Evolutionary conservation across 30 jellyfish, hydroid and myxozoan genomes (phyloP).

Genomic region (Sanderia malayensis): DNA sequence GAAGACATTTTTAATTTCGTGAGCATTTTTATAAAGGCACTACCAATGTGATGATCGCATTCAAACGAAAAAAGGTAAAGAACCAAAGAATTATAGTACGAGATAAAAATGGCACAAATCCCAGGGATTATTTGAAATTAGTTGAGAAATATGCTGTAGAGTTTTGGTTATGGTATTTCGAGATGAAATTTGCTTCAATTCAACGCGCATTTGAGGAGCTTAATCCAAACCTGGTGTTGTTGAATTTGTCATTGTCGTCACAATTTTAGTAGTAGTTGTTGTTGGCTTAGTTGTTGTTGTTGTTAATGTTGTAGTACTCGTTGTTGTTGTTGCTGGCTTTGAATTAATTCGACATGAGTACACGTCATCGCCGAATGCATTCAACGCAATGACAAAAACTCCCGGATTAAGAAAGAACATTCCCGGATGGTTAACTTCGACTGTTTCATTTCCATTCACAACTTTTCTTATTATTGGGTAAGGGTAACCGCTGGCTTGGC

Average conservation of each 20-base stretch:
- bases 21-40: no score
- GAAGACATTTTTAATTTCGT: no score
- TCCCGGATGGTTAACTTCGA: conserved; percentile 7
- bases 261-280: background rate
- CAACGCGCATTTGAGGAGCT: conserved; percentile 8
- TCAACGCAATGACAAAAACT: conserved; percentile 55
- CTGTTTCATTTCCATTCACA: conserved; percentile 31
- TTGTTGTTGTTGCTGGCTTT: conserved; percentile 37
- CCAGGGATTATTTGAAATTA: background rate
- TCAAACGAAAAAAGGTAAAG: no score
- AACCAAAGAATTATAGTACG: no score
- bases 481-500: conserved; percentile 53
- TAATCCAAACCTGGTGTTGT: conserved; percentile 51
- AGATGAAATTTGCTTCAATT: no score
- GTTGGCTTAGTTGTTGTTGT: conserved; percentile 43
- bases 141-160: background rate
- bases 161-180: background rate
- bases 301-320: conserved; percentile 41
- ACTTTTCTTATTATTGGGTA: conserved; percentile 37
- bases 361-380: conserved; percentile 71
- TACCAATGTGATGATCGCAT: no score
- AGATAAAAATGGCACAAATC: no score
- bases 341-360: conserved; percentile 44
- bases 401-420: conserved; percentile 37
- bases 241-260: conserved; percentile 31